These are phyloP conservation scores for Phasia obesa DNA, from an alignment of 2,888 invertebrate species.

Conservation along the genomic window DNA sequence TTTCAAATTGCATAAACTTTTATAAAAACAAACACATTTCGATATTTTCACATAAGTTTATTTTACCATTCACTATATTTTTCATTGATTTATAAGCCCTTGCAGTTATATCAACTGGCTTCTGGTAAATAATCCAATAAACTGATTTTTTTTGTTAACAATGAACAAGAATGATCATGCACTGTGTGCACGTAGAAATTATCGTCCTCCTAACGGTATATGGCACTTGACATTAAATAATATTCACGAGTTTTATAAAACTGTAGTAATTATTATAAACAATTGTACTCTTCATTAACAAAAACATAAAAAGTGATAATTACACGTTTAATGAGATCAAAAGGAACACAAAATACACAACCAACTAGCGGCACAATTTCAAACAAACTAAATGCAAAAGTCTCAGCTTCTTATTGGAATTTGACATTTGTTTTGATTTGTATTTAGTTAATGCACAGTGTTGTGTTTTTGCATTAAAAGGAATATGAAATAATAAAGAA, in stretches of 20 bases:
- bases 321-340: background rate
- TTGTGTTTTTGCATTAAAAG: slow-evolving; percentile 14
- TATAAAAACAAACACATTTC: slow-evolving; percentile 10
- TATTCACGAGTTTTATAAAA: slow-evolving; percentile 9
- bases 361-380: slow-evolving; percentile 51
- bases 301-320: slow-evolving; percentile 12
- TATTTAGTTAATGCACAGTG: background rate
- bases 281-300: slow-evolving; percentile 54
- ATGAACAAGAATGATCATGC: slow-evolving; percentile 49
- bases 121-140: slow-evolving; percentile 29
- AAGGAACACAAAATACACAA: slow-evolving; percentile 36
- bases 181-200: slow-evolving; percentile 24
- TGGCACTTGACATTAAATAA: slow-evolving; percentile 36
- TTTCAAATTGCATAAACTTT: slow-evolving; percentile 1
- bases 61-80: slow-evolving; percentile 71
- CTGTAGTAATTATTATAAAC: slow-evolving; percentile 15
- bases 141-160: background rate
- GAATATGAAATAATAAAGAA: background rate
- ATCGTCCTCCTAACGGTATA: slow-evolving; percentile 31
- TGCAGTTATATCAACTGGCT: slow-evolving; percentile 62
- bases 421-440: background rate
- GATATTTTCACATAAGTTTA: slow-evolving; percentile 5
- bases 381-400: slow-evolving; percentile 30
- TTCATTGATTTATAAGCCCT: slow-evolving; percentile 70
- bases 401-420: slow-evolving; percentile 41